Evolutionary conservation across 2,113 vertebrate species (phyloP), one percentile per base, ranked within the genome.

Genomic region (Oxyruncus cristatus): DNA sequence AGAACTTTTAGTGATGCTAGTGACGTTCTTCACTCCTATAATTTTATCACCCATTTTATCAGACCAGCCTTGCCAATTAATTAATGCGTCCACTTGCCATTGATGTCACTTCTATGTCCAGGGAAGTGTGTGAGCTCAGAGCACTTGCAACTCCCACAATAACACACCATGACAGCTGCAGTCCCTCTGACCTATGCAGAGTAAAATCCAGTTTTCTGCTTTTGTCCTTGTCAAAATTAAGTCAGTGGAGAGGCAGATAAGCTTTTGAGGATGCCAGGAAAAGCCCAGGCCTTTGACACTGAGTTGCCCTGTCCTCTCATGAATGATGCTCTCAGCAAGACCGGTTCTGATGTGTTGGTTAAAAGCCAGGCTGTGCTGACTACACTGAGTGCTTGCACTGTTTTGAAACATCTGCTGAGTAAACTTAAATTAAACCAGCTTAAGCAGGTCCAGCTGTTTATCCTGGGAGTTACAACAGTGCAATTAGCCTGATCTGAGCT

Each of bases 281-380:
- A 72, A 63, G 9, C 47, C 23, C 58, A 76, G 66, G 42, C 41
- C 35, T 80, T 73, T 76, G 63, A 30, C 9, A 18, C 11, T 2
- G 3, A 24, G 16, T 22, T 76, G 16, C 6, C 22, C 19, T 52
- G 50, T 70, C 33, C 58, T 76, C 23, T 33, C 12, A 11, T 5
- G 1, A 75, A n/a, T 2, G 4, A 33, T 5, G 33, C 5, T 47
- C 30, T 72, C 0, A 0, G 37, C 0, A 5, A 44, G 59, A 50
- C n/a, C 0, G 1, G 28, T 37, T 49, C 75, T 89, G 72, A 41
- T 58, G 61, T 4, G 11, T 14, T 52, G 14, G 47, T 83, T 30
- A 35, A 76, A 85, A 84, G 49, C 33, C 76, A 80, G 68, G 30
- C 30, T 73, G 21, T n/a, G 39, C 26, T 61, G 53, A 33, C 49